Base-by-base conservation (phyloP, 2,797 vertebrate genomes). In the Rhynchotus rufescens region DNA sequence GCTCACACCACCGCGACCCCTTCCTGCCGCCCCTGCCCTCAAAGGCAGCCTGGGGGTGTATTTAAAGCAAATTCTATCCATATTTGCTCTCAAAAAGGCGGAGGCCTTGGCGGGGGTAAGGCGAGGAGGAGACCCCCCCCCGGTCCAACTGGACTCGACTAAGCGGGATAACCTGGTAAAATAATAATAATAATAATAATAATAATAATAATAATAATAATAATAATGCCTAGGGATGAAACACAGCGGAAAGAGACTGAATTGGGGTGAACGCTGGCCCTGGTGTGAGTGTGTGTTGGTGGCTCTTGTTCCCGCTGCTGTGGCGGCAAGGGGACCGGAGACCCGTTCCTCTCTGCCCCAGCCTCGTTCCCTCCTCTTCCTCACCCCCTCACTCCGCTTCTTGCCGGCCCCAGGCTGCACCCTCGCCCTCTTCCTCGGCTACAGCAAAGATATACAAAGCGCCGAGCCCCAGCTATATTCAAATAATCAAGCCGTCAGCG, bases 401-500 rank as follows among this genome's bases (percentile, higher is more conserved):
- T 30, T 28, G 10, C 28, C 52, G 52, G 28, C 15, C 52, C 52
- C 52, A 30, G 15, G 12, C 52, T 10, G 47, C 57, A 49, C 56
- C 59, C 57, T 26, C 9, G 32, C 76, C 76, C 69, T 92, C 86
- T 93, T 88, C 83, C 91, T 91, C 89, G 32, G 36, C 76, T 72
- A 84, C 80, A 74, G 60, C 64, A 87, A 45, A 80, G 84, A 69
- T 82, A 90, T 84, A 86, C 77, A 91, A 91, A 82, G 42, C 80
- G 74, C 52, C 52, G 80, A 88, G 88, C 84, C 60, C 86, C 92
- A 15, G 49, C 95, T 88, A 60, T 82, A 95, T 93, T 96, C 94
- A 97, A 98, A 98, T 97, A 97, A 97, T 95, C 96, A 97, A 97
- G 69, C 95, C 95, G 96, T 97, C 97, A 96, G 77, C 73, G 73